Conservation (phyloP, 2,888 invertebrate genomes). For the Axea sp. region DNA sequence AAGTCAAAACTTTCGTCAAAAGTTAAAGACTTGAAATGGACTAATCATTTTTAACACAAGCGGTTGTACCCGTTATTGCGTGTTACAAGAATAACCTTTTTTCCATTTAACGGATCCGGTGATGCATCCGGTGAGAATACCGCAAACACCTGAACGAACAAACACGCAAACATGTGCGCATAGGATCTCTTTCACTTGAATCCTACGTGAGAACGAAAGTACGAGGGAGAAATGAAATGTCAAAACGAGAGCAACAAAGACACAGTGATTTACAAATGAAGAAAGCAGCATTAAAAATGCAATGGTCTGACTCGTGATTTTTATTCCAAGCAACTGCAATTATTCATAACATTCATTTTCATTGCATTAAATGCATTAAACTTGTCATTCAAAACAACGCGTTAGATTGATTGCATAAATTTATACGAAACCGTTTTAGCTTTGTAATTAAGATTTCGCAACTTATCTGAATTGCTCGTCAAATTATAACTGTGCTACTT, state of each 20-base stretch:
- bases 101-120: conserved; percentile 64
- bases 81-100: conserved; percentile 66
- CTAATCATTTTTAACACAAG: conserved; percentile 55
- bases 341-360: too few species aligned
- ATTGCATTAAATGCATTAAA: too few species aligned
- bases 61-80: conserved; percentile 47
- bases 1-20: conserved; percentile 44
- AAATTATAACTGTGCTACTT: too few species aligned
- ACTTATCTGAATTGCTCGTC: too few species aligned
- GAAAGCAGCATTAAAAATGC: conserved; percentile 21
- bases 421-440: too few species aligned
- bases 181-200: conserved; percentile 55
- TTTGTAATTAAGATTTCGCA: too few species aligned
- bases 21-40: conserved; percentile 50
- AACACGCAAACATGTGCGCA: conserved; percentile 68
- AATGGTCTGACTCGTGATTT: too few species aligned
- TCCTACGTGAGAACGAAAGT: conserved; percentile 60
- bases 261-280: conserved; percentile 18
- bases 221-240: conserved; percentile 49
- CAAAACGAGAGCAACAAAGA: conserved; percentile 31
- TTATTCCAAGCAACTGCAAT: too few species aligned
- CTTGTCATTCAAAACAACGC: too few species aligned
- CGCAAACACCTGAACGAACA: conserved; percentile 68
- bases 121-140: conserved; percentile 61
- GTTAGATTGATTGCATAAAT: too few species aligned